Evolutionary conservation across 1,140 invertebrate species (phyloP).

Genomic region (Agraylea sexmaculata): DNA sequence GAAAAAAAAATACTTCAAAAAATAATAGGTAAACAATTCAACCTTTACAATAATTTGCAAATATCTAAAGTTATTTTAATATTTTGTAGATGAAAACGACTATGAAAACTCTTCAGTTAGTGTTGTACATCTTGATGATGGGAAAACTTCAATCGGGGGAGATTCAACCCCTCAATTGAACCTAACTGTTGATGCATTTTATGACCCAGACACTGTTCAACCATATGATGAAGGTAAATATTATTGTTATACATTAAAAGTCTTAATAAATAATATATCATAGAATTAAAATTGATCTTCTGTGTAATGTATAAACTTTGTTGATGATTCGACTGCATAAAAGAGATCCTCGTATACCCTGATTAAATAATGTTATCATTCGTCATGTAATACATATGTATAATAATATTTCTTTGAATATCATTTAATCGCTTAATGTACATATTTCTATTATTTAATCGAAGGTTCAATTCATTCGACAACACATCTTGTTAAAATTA

Average conservation of each 20-base stretch:
- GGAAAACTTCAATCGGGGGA: slow-evolving; percentile 14
- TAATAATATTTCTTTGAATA: no score
- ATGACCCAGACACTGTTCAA: slow-evolving; percentile 9
- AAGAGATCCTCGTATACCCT: no score
- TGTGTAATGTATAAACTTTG: no score
- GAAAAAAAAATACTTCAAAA: slow-evolving; percentile 58
- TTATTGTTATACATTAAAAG: slow-evolving; percentile 5
- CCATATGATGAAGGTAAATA: slow-evolving; percentile 10
- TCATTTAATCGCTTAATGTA: no score
- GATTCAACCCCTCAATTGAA: slow-evolving; percentile 16
- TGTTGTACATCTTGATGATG: slow-evolving; percentile 33
- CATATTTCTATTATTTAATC: no score
- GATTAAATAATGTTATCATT: no score
- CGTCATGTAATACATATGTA: no score
- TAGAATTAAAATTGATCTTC: no score
- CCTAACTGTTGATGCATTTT: slow-evolving; percentile 18
- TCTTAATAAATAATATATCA: no score
- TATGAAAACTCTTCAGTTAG: slow-evolving; percentile 22
- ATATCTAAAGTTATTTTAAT: slow-evolving; percentile 6
- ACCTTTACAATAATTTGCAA: slow-evolving; percentile 1
- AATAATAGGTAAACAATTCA: slow-evolving; percentile 48
- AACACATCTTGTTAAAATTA: background rate
- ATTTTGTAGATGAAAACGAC: slow-evolving; percentile 21
- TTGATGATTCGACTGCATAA: no score
- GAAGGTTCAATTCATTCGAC: background rate